Evolutionary conservation across 2,113 vertebrate genomes (phyloP).

Genomic region (Petroica traversi): DNA sequence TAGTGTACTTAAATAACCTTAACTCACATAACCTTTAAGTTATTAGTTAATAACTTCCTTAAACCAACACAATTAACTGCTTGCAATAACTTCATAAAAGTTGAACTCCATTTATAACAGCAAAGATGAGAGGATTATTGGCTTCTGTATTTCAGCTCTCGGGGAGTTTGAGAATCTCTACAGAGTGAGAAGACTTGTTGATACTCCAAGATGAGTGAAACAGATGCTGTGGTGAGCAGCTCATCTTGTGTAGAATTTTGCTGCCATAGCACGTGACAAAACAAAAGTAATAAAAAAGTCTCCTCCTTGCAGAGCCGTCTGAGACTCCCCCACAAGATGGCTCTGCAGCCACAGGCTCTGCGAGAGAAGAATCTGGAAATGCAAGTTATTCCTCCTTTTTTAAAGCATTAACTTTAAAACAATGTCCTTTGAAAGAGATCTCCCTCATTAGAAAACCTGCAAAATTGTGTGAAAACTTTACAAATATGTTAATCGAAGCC

Average conservation of each 20-base stretch:
- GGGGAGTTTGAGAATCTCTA: neutral
- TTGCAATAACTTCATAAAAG: no score
- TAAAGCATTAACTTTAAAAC: neutral
- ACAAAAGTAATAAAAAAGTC: neutral
- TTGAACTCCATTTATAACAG: no score
- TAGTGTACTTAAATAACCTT: no score
- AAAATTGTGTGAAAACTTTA: neutral
- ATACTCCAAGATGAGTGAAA: neutral
- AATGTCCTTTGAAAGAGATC: neutral
- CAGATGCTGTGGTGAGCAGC: neutral
- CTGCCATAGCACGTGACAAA: neutral
- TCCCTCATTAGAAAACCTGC: neutral
- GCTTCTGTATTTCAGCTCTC: neutral
- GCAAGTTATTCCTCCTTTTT: neutral
- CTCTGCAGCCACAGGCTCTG: neutral
- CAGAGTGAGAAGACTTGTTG: neutral
- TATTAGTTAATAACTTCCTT: no score
- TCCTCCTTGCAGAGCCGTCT: fast-evolving
- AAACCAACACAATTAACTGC: no score
- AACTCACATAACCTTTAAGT: no score
- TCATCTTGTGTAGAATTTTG: neutral
- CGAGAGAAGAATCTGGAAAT: neutral
- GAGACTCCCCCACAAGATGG: constrained; percentile 4
- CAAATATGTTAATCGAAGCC: neutral
- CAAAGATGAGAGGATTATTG: neutral